These are phyloP conservation scores for Amyelois transitella DNA, from an alignment of 1,140 invertebrate genomes.

Conservation along the genomic window DNA sequence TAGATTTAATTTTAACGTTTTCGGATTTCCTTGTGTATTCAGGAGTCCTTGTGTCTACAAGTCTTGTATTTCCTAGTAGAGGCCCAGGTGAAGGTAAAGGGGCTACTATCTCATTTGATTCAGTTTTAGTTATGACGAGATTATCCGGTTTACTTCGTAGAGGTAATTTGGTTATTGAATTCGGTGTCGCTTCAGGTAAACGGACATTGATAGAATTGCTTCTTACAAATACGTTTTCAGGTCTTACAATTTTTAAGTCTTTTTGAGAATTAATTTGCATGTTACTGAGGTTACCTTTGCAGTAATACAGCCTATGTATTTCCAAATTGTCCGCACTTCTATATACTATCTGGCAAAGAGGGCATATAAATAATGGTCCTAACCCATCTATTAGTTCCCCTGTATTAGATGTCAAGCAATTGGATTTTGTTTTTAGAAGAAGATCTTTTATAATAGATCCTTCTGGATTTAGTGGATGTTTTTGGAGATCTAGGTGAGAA, in stretches of 20 bases:
- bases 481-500: constrained; percentile 60
- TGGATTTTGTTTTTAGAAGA: constrained; percentile 80
- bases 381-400: constrained; percentile 66
- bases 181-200: constrained; percentile 66
- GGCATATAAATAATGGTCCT: constrained; percentile 76
- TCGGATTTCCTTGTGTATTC: constrained; percentile 52
- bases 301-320: constrained; percentile 81
- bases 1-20: constrained; percentile 44
- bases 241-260: constrained; percentile 41
- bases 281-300: constrained; percentile 66
- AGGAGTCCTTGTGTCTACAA: constrained; percentile 77
- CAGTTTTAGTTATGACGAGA: constrained; percentile 73
- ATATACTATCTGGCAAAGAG: constrained; percentile 79
- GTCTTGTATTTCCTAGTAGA: constrained; percentile 83
- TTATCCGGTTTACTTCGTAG: constrained; percentile 73
- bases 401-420: constrained; percentile 54
- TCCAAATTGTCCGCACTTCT: constrained; percentile 81
- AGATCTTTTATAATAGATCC: constrained; percentile 90
- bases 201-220: constrained; percentile 76
- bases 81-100: constrained; percentile 85
- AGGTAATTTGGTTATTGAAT: constrained; percentile 53
- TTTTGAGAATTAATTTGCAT: constrained; percentile 34
- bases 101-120: constrained; percentile 72
- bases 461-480: constrained; percentile 76
- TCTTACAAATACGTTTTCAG: constrained; percentile 61